Evolutionary conservation across 2,888 invertebrate genomes (phyloP).

Genomic region (Leptarthrus brevirostris): DNA sequence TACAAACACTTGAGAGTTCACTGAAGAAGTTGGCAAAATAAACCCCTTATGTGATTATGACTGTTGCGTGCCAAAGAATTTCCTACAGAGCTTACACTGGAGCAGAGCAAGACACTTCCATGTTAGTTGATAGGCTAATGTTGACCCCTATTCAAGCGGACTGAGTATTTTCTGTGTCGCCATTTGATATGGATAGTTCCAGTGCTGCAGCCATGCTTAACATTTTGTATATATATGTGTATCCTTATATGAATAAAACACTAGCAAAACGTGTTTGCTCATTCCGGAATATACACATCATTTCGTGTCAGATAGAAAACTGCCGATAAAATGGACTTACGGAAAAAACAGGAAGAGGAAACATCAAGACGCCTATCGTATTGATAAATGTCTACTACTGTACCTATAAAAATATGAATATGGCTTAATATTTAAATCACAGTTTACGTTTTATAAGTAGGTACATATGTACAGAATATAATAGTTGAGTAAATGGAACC

Average conservation of each 20-base stretch:
- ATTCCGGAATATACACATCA: neutral
- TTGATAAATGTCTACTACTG: neutral
- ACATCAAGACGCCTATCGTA: neutral
- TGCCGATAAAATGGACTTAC: neutral
- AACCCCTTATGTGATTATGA: conserved; percentile 45
- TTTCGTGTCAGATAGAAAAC: neutral
- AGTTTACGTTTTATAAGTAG: too few relatives aligned
- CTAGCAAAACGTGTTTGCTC: conserved; percentile 41
- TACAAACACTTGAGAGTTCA: conserved; percentile 39
- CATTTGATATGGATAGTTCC: conserved; percentile 38
- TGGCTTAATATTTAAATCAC: too few relatives aligned
- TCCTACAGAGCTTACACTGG: conserved; percentile 37
- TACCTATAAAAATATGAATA: too few relatives aligned
- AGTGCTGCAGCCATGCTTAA: conserved; percentile 35
- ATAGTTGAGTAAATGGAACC: too few relatives aligned
- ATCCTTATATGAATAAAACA: too few relatives aligned
- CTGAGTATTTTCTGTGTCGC: conserved; percentile 36
- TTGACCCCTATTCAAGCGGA: neutral
- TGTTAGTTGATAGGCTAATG: neutral
- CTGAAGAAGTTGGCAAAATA: conserved; percentile 21
- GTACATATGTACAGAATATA: too few relatives aligned
- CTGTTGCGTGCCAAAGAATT: conserved; percentile 49
- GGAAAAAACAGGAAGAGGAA: neutral
- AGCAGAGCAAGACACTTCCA: neutral
- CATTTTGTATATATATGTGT: conserved; percentile 42